Evolutionary conservation across 2,113 vertebrate species (phyloP).

Genomic region (Octodon degus): DNA sequence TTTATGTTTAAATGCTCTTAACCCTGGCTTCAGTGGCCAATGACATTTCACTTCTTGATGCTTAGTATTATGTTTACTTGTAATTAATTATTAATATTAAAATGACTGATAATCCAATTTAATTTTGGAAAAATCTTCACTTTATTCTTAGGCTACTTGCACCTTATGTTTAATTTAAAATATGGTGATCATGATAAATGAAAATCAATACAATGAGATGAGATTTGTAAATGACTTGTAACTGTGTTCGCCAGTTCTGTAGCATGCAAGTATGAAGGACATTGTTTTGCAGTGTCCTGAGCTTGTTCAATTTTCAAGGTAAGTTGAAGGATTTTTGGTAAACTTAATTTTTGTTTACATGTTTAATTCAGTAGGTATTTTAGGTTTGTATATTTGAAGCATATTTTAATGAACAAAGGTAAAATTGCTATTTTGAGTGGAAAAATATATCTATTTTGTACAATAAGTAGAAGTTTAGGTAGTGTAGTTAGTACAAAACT

Average conservation of each 20-base stretch:
- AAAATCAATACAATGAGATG: neutral
- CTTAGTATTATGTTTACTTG: neutral
- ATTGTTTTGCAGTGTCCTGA: neutral
- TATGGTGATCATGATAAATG: neutral
- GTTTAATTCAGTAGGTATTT: neutral
- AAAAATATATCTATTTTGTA: conserved; percentile 33
- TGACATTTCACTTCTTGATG: neutral
- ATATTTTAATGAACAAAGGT: neutral
- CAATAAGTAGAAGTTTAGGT: neutral
- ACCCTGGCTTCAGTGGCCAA: neutral
- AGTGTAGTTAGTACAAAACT: conserved; percentile 1
- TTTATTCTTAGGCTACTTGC: neutral
- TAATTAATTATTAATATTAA: conserved; percentile 43
- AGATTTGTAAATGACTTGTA: conserved; percentile 22
- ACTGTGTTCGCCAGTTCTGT: neutral
- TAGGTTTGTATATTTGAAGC: neutral
- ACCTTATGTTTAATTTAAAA: conserved; percentile 32
- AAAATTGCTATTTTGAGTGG: neutral
- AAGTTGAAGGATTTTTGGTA: neutral
- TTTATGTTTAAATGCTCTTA: conserved; percentile 4
- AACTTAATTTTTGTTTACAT: conserved; percentile 19
- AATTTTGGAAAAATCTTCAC: neutral
- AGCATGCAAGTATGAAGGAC: neutral
- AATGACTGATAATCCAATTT: conserved; percentile 9
- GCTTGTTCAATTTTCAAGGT: conserved; percentile 13